A percentile compares a stretch with the other conserved stretches of the same genome.
These are phyloP conservation scores for Lerema accius DNA, from an alignment of 1,140 invertebrate genomes.

Conservation along the genomic window DNA sequence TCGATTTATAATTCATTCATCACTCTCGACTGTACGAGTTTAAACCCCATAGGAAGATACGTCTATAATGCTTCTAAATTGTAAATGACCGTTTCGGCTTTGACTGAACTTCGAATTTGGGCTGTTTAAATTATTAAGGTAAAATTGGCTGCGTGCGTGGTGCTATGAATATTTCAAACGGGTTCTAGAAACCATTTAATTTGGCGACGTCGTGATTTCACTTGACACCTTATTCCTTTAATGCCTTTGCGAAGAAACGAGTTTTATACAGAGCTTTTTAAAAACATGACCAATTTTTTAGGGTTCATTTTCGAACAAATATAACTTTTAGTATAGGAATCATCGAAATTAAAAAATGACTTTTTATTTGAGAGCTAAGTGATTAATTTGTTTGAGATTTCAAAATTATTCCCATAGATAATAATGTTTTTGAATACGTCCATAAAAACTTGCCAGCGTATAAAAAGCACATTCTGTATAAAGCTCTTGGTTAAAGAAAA, in stretches of 20 bases:
- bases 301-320: too few species aligned
- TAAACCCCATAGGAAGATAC: slow-evolving; percentile 54
- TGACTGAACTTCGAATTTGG: slow-evolving; percentile 67
- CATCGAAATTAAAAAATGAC: too few species aligned
- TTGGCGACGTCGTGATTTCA: slow-evolving; percentile 44
- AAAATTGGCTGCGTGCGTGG: slow-evolving; percentile 61
- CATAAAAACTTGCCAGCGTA: too few species aligned
- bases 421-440: too few species aligned
- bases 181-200: slow-evolving; percentile 44
- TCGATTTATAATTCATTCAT: slow-evolving; percentile 58
- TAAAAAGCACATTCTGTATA: too few species aligned
- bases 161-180: slow-evolving; percentile 51
- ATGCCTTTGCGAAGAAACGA: background rate
- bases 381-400: too few species aligned
- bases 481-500: background rate
- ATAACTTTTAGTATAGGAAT: too few species aligned
- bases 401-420: too few species aligned
- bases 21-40: slow-evolving; percentile 51
- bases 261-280: too few species aligned
- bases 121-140: slow-evolving; percentile 65
- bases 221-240: slow-evolving; percentile 23
- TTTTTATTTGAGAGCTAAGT: too few species aligned
- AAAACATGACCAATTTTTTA: too few species aligned
- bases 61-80: slow-evolving; percentile 73
- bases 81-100: slow-evolving; percentile 69